Percentiles rank a stretch among this genome's conserved stretches.
Conservation (phyloP, 2,113 vertebrate species). For the Halichoeres trimaculatus region DNA sequence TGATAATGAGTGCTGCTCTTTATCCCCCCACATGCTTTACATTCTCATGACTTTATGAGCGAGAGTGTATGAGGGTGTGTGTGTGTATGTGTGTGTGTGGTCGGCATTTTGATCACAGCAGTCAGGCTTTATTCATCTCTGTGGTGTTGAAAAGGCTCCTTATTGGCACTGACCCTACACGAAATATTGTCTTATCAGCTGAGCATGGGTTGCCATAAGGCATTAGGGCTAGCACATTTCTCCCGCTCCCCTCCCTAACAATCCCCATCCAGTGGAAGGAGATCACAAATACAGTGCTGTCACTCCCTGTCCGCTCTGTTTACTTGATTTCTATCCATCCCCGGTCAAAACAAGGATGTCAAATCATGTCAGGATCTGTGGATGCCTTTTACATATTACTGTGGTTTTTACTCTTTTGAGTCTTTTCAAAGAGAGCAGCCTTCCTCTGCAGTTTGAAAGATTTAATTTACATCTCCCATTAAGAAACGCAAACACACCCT, state of each 20-base stretch:
- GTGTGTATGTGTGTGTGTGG: background rate
- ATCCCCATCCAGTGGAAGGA: constrained; percentile 52
- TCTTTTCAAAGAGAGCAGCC: constrained; percentile 1
- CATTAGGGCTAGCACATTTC: constrained; percentile 76
- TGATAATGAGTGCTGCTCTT: constrained; percentile 45
- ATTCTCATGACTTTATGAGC: constrained; percentile 22
- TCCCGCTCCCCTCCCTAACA: constrained; percentile 48
- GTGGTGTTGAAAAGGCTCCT: constrained; percentile 78
- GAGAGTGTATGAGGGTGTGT: background rate
- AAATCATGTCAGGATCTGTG: constrained; percentile 34
- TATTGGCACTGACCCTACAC: constrained; percentile 79
- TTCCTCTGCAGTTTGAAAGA: background rate
- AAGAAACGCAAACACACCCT: background rate
- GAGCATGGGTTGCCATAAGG: constrained; percentile 78
- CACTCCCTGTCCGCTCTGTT: constrained; percentile 63
- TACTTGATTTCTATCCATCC: constrained; percentile 61
- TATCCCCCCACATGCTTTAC: constrained; percentile 52
- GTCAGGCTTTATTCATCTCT: constrained; percentile 75
- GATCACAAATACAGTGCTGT: constrained; percentile 70
- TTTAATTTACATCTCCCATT: constrained; percentile 4
- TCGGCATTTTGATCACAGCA: constrained; percentile 69
- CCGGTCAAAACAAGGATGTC: constrained; percentile 49
- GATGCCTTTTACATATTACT: constrained; percentile 39
- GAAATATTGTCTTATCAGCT: constrained; percentile 83
- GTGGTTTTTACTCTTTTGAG: constrained; percentile 12